These are phyloP conservation scores for Corythaixoides concolor DNA, from an alignment of 2,113 vertebrate species.

Conservation along the genomic window DNA sequence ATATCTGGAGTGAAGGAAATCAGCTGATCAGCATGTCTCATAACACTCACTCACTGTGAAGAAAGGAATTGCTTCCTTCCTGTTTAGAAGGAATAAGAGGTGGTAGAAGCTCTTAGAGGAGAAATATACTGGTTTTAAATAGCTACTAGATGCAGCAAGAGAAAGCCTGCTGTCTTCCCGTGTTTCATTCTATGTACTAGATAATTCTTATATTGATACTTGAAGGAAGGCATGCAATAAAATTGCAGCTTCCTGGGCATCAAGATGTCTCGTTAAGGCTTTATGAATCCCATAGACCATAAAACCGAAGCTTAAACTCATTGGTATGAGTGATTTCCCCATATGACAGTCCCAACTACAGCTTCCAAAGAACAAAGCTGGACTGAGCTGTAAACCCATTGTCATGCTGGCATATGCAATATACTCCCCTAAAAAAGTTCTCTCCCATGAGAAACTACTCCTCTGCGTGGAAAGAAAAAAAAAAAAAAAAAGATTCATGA, in stretches of 20 bases:
- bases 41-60: not conserved
- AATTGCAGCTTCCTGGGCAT: not conserved
- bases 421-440: not conserved
- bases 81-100: not conserved
- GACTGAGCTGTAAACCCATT: not conserved
- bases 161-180: not conserved
- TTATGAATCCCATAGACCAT: not conserved
- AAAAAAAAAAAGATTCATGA: not conserved
- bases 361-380: not conserved
- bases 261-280: not conserved
- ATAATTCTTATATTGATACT: not conserved
- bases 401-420: not conserved
- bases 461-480: fast-evolving
- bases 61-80: not conserved
- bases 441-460: not conserved
- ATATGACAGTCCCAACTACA: not conserved
- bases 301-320: not conserved
- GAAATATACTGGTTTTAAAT: not conserved
- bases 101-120: not conserved
- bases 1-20: not conserved
- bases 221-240: not conserved
- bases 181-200: not conserved
- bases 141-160: not conserved
- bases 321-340: not conserved
- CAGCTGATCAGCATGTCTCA: not conserved